A percentile compares a stretch with the other conserved stretches of the same genome.
These are phyloP conservation scores for Melitaea cinxia DNA, from an alignment of 1,140 invertebrate genomes.

Conservation along the genomic window DNA sequence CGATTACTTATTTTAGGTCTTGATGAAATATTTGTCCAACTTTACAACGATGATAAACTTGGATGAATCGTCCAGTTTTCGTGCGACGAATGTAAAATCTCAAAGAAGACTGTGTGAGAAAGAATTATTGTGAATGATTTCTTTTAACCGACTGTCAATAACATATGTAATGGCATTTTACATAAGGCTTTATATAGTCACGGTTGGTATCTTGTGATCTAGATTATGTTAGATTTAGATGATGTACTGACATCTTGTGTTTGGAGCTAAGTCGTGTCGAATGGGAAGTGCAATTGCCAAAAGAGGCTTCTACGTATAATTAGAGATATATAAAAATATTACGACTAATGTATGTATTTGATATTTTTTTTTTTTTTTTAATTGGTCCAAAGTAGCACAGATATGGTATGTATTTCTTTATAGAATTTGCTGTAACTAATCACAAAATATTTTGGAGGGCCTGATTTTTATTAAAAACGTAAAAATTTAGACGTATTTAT, in stretches of 20 bases:
- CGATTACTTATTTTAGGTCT: neutral
- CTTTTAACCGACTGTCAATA: conserved; percentile 30
- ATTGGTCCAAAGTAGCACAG: no score
- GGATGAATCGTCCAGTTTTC: neutral
- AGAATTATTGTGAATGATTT: neutral
- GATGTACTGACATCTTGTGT: conserved; percentile 19
- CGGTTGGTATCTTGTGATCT: conserved; percentile 59
- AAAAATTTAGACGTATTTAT: no score
- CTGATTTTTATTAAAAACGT: no score
- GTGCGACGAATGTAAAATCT: conserved; percentile 9
- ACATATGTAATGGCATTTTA: conserved; percentile 46
- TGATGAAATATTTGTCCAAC: no score
- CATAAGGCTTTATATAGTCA: conserved; percentile 56
- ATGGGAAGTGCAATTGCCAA: conserved; percentile 24
- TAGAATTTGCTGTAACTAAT: no score
- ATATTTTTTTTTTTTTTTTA: no score
- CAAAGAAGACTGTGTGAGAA: neutral
- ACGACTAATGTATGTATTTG: neutral
- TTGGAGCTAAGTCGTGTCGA: conserved; percentile 10
- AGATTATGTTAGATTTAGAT: conserved; percentile 47
- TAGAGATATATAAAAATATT: neutral
- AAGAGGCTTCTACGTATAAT: conserved; percentile 6
- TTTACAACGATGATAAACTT: conserved; percentile 2
- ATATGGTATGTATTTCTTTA: no score
- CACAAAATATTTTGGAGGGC: no score